phyloP scores from a whole-genome alignment of 2,113 vertebrate species.

The Pseudorasbora parva region DNA sequence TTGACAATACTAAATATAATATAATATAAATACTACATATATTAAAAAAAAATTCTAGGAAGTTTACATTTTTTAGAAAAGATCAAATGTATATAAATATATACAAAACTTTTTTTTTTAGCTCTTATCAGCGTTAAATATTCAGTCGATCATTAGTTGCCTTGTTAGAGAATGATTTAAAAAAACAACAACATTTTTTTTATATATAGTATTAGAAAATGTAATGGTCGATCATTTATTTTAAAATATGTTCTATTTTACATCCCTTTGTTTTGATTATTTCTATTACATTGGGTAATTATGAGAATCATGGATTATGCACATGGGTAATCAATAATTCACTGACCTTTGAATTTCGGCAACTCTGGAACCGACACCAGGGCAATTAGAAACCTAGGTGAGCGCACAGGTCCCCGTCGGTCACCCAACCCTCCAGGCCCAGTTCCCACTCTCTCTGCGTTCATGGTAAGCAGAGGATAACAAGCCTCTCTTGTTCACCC shows the following conservation, averaged over 20 bases:
- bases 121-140: no score
- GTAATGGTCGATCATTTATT: not conserved
- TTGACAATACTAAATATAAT: not conserved
- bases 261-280: not conserved
- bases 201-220: not conserved
- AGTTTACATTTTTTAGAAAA: no score
- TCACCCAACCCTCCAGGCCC: slow-evolving; percentile 63
- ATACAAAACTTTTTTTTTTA: no score
- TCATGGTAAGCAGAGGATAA: slow-evolving; percentile 68
- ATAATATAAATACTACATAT: not conserved
- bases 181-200: no score
- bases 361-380: slow-evolving; percentile 67
- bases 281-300: slow-evolving; percentile 19
- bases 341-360: slow-evolving; percentile 66
- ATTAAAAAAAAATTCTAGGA: no score
- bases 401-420: slow-evolving; percentile 58
- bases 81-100: no score
- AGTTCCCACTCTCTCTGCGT: slow-evolving; percentile 59
- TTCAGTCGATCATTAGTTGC: not conserved
- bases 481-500: slow-evolving; percentile 76
- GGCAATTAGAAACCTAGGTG: slow-evolving; percentile 72
- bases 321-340: slow-evolving; percentile 69
- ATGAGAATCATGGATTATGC: slow-evolving; percentile 58
- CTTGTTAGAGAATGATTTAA: not conserved
- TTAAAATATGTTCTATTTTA: not conserved